These are phyloP conservation scores for Orgyia antiqua DNA, from an alignment of 2,888 invertebrate genomes.

Conservation along the genomic window DNA sequence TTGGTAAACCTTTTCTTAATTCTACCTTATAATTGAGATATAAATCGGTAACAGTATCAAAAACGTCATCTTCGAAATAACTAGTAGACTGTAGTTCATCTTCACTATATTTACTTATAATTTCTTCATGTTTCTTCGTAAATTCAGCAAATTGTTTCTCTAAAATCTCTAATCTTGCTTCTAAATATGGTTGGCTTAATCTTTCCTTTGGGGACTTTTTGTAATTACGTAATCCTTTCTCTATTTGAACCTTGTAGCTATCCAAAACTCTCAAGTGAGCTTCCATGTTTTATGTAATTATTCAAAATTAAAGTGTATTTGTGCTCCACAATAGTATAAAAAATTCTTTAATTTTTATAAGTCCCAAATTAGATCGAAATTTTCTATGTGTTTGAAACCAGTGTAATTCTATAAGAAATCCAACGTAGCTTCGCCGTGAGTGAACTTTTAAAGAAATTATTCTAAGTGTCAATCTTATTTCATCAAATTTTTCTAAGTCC, in stretches of 20 bases:
- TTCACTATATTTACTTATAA: not conserved
- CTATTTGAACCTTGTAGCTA: not conserved
- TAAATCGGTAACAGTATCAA: not conserved
- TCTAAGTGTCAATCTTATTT: too few species aligned
- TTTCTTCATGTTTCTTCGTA: not conserved
- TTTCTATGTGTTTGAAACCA: too few species aligned
- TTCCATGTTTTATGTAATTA: not conserved
- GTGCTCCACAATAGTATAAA: too few species aligned
- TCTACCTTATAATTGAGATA: not conserved
- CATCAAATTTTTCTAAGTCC: too few species aligned
- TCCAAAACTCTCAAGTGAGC: not conserved
- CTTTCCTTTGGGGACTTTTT: constrained; percentile 2
- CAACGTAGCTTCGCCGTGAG: too few species aligned
- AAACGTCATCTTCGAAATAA: not conserved
- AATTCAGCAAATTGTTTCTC: not conserved
- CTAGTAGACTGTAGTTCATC: not conserved
- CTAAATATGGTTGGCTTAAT: not conserved
- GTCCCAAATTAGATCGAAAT: too few species aligned
- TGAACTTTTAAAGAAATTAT: too few species aligned
- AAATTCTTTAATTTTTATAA: too few species aligned
- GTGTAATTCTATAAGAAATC: too few species aligned
- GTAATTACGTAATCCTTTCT: constrained; percentile 1
- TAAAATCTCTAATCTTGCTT: constrained; percentile 1
- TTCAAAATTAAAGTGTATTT: too few species aligned
- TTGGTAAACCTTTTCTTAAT: not conserved